Evolutionary conservation across 1,140 invertebrate genomes (phyloP), one percentile per base, ranked within the genome.

Genomic region (Leptinotarsa defecta): DNA sequence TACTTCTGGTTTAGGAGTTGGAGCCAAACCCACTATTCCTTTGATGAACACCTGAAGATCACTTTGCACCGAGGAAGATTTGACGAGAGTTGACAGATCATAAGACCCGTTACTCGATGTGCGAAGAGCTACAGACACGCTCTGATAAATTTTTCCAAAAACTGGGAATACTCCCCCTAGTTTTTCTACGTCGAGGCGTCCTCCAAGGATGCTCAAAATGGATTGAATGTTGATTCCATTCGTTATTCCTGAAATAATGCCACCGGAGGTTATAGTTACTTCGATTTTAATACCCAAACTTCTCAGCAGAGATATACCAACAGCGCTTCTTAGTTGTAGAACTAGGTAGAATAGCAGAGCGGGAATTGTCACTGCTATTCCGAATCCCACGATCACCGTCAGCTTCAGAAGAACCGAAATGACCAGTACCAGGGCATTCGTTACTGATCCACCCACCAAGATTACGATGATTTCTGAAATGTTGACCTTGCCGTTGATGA

Each of bases 401-500:
- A 74, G 19, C 19, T 24, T n/a, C 5, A 74, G n/a, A 19, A 74
- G 48, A 17, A 74, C 48, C 4, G 48, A 57, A 6, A 74, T 48
- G n/a, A 69, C n/a, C 62, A 74, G 13, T 13, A 15, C 11, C 8
- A 69, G 17, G 27, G 17, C 19, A 11, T 17, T 19, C 3, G 11
- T 19, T 27, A 22, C 13, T 19, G 22, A 13, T 4, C 43, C 64
- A 15, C 11, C 2, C 5, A n/a, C 13, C n/a, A 74, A 68, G 34
- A 74, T 27, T 13, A 20, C 43, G 0, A 74, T n/a, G 0, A 74
- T 68, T 57, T 6, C 73, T 19, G 65, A 68, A 15, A 74, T 17
- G 43, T 74, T 68, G 4, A 74, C 49, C n/a, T 43, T 64, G n/a
- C n/a, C 17, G 13, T 68, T 20, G 49, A 74, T 63, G 15, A 69